Evolutionary conservation across 2,113 vertebrate species (phyloP), one percentile per base, ranked within the genome.

Genomic region (Uropsilus gracilis): DNA sequence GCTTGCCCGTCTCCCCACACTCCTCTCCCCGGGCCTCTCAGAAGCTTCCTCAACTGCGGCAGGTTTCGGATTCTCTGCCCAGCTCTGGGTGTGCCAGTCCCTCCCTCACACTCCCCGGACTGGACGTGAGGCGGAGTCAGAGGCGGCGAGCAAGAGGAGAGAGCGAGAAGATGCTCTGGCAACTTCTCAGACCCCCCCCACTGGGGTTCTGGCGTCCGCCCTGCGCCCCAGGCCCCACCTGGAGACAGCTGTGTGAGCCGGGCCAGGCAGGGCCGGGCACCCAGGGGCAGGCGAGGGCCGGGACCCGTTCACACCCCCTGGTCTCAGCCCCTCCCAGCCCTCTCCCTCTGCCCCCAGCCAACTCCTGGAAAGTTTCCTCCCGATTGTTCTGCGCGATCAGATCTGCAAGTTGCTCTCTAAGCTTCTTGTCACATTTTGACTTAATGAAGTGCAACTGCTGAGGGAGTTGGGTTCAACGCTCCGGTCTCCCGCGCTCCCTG

Each of bases 371-470:
- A 99, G 98, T 99, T 99, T 99, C 98, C 98, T 99, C 98, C 98
- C 97, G 99, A 99, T 99, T 99, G 99, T 99, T 99, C 99, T 99
- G 99, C 99, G 99, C 97, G 99, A 99, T 99, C 99, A 98, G 99
- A 99, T 99, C 99, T 99, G 99, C 99, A 98, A 99, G 99, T 99
- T 99, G 99, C 99, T 99, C 99, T 99, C 99, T 99, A 99, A 99
- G 99, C 99, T 99, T 99, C 99, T 99, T 99, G 99, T 99, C 99
- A 99, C 99, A 99, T 99, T 99, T 99, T 99, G 99, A 99, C 99
- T 99, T 99, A 99, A 99, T 99, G 99, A 99, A 99, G 99, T 99
- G 99, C 99, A 99, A 99, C 99, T 99, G 99, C 99, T 99, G 99
- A 99, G 99, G 99, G 99, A 99, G 99, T 99, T 99, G 99, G 99